Evolutionary conservation across 2,797 vertebrate species (phyloP), one percentile per base, ranked within the genome.

Genomic region (Epinephelus malabaricus): DNA sequence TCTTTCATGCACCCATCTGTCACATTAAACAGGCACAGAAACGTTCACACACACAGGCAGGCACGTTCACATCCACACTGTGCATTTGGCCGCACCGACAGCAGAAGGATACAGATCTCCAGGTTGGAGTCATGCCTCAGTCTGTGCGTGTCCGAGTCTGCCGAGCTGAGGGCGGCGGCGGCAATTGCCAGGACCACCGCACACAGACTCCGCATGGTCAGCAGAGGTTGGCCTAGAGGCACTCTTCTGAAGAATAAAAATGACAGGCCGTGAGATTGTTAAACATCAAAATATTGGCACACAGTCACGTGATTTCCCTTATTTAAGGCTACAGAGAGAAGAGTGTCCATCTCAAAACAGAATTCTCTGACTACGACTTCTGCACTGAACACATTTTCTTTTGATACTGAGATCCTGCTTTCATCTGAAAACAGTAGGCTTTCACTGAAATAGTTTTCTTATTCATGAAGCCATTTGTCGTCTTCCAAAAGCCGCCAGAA

Each of bases 101-200:
- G 19, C 45, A 67, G 86, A 83, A 95, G 97, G 98, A 99, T 99
- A 99, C 97, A 99, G 92, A 99, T 98, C 93, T 99, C 97, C 93
- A 99, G 93, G 90, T 97, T 96, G 7, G 97, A 94, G 92, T 98
- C 97, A 4, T 94, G 90, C 62, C 92, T 95, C 67, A 93, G 94
- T 25, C 92, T 94, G 87, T 94, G 95, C 45, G 92, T 88, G 79
- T 96, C 93, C 0, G 94, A 78, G 73, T 96, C 96, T 1, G 91
- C 89, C 1, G 90, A 93, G 88, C 90, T 83, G 30, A 93, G 77
- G 82, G 81, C 83, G 45, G 93, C 86, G 2, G 95, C 77, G 5
- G 94, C 85, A 19, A 97, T 73, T 0, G 79, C 87, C 91, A 97
- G 90, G 59, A 97, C 40, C 87, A 96, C 88, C 0, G 94, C 81